Evolutionary conservation across 2,113 vertebrate genomes (phyloP), one percentile per base, ranked within the genome.

Genomic region (Ursus arctos): DNA sequence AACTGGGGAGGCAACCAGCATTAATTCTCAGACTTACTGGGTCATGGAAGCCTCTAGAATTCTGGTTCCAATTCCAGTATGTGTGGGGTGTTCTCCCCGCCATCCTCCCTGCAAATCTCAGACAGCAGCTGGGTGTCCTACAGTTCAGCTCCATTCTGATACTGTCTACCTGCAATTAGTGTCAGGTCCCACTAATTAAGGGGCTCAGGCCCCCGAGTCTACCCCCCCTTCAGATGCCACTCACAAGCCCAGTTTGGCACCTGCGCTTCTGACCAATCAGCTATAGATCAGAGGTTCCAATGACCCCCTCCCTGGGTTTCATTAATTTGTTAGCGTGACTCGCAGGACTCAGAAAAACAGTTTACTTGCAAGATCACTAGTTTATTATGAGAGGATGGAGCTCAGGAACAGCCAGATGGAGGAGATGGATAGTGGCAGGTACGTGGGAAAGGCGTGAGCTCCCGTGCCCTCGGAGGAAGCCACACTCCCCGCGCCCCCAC

Each of bases 391-490:
- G 43, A 26, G 28, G 18, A 47, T 1, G 0, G 4, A 12, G 33
- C 28, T 31, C 14, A 21, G 89, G 76, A 69, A 10, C 1, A 16
- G 61, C 61, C 24, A 10, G 61, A 1, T 2, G n/a, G 61, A 31
- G 40, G 74, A 63, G 26, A 7, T 0, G 33, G 3, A 0, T 0
- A 6, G 7, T 24, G 33, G 15, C 0, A 3, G 33, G 74, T 1
- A 7, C 1, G 43, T 11, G 57, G 19, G 7, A n/a, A 36, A 49
- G 61, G 26, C 1, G 3, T 14, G 31, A 6, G 7, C 31, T 0
- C 7, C 26, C 26, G 3, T 0, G n/a, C 18, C 51, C 61, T 13
- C 11, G 1, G 72, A 28, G 72, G 47, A 47, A 47, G 24, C 8
- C 72, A 6, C 11, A 65, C 16, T 26, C 51, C 49, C 61, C 4